Evolutionary conservation across 2,888 invertebrate species (phyloP).

Genomic region (Thymelicus lineola): DNA sequence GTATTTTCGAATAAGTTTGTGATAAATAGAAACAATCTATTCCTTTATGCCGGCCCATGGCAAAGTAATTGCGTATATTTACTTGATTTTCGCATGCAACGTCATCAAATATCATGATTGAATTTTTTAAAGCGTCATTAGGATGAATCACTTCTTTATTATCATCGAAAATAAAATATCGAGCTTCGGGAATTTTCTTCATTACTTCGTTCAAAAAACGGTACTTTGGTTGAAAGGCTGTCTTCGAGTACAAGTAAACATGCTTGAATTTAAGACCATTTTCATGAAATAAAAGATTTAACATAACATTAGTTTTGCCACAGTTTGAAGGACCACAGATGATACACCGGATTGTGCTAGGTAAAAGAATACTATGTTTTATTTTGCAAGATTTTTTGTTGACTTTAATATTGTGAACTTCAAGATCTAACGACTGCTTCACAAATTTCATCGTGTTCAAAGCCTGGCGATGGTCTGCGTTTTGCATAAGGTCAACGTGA

Average conservation of each 20-base stretch:
- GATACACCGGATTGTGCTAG: not conserved
- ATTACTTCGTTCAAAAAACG: not conserved
- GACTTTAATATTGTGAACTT: not conserved
- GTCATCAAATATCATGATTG: conserved; percentile 32
- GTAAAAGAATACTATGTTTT: not conserved
- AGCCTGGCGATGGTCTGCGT: not conserved
- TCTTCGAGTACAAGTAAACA: no score
- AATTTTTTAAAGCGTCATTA: conserved; percentile 17
- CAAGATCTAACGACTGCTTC: not conserved
- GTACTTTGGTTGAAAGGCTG: no score
- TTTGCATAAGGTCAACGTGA: no score
- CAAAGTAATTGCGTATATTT: conserved; percentile 33
- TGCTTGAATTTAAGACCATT: no score
- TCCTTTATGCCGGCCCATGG: conserved; percentile 32
- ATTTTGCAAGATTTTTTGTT: not conserved
- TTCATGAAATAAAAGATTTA: no score
- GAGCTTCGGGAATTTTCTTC: not conserved
- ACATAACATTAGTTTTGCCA: no score
- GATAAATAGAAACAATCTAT: conserved; percentile 32
- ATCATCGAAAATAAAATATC: not conserved
- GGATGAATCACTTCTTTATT: conserved; percentile 21
- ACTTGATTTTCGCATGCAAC: conserved; percentile 33
- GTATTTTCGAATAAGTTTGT: no score
- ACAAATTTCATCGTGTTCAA: not conserved
- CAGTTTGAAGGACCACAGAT: not conserved